Base-by-base conservation (phyloP, 64 coral and sea anemone genomes). In the Porites lutea region DNA sequence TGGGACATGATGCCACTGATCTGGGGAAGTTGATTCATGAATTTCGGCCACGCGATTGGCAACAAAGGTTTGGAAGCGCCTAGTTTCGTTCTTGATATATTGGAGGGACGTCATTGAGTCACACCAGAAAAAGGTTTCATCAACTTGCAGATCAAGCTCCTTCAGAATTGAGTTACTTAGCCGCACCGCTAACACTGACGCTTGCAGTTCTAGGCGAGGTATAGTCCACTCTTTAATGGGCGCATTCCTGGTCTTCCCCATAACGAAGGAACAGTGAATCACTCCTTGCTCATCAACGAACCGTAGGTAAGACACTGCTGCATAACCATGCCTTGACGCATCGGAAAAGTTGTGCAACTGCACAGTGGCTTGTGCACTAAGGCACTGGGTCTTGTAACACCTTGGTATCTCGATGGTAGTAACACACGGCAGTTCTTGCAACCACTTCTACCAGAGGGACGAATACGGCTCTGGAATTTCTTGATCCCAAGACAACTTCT, bases 121-220 rank as follows among this genome's bases (percentile, higher is more conserved):
- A 51, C 82, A 78, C 82, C 82, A 87, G 49, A 77, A 86, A 9
- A 77, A 72, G 13, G 63, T 58, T 62, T 37, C 5, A 45, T 75
- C 45, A 8, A 77, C 48, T 54, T 46, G 72, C 15, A 92, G 14
- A 19, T 79, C 71, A 53, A 92, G 47, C 19, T 92, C 82, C 16
- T 19, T 75, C 20, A 46, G 13, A 3, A 93, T 59, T 54, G 45
- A 61, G 18, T 79, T 70, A 43, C 53, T 71, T 16, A 88, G 9
- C 0, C 72, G 52, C 7, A 71, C 71, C 2, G 93, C 78, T 8
- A 94, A 2, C 16, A 89, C 61, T 37, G 87, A 59, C 3, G 87
- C 93, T 16, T 66, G 71, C 12, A 94, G 65, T 48, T 94, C 87
- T 57, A 94, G 79, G 8, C 92, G 87, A 52, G 87, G 92, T 5